Percentiles rank a stretch among this genome's conserved stretches.
phyloP scores from a whole-genome alignment of 2,888 invertebrate species.

The Nephrotoma appendiculata region DNA sequence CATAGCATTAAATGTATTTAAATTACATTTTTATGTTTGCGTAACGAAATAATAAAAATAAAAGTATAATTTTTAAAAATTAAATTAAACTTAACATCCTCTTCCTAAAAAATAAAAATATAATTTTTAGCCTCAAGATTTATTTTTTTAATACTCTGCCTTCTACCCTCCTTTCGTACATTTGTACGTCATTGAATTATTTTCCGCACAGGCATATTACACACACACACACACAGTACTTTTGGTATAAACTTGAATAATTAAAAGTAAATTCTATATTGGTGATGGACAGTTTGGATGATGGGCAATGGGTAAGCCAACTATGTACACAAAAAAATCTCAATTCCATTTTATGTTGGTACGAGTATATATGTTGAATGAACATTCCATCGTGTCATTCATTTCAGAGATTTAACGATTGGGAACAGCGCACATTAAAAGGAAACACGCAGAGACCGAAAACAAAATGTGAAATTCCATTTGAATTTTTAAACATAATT shows the following conservation, averaged over 20 bases:
- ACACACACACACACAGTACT: background rate
- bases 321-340: background rate
- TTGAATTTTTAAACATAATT: background rate
- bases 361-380: background rate
- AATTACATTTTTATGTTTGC: background rate
- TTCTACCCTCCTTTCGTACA: background rate
- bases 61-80: background rate
- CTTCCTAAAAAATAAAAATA: background rate
- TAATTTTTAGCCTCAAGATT: background rate
- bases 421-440: background rate
- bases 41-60: background rate
- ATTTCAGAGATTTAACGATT: background rate
- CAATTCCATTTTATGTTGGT: background rate
- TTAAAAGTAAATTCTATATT: background rate
- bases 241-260: background rate
- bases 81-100: background rate
- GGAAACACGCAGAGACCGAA: background rate
- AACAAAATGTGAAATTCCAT: background rate
- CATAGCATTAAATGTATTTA: background rate
- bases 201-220: too few species aligned
- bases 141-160: background rate
- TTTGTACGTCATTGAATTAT: too few species aligned
- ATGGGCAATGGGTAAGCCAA: background rate
- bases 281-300: background rate
- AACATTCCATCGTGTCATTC: background rate